A percentile compares a stretch with the other conserved stretches of the same genome.
These are phyloP conservation scores for Choloepus hoffmanni DNA, from an alignment of 2,113 vertebrate species.

Conservation along the genomic window DNA sequence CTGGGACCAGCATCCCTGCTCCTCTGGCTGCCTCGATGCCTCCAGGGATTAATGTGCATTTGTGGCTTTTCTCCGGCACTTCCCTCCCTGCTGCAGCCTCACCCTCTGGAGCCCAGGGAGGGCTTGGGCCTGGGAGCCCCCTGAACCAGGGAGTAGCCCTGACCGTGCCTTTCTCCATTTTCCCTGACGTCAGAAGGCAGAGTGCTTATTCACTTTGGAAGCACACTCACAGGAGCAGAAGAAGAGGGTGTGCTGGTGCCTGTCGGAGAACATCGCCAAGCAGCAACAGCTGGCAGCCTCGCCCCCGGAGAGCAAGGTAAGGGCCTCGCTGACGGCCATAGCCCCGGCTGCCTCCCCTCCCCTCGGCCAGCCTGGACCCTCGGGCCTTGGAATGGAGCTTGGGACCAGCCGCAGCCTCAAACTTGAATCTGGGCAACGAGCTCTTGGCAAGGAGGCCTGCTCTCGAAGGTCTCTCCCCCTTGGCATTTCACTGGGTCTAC, in stretches of 20 bases:
- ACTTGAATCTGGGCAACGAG: neutral
- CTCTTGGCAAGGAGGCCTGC: neutral
- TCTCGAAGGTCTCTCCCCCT: neutral
- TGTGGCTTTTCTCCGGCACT: slow-evolving; percentile 57
- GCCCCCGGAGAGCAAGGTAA: slow-evolving; percentile 91
- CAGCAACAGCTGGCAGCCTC: slow-evolving; percentile 90
- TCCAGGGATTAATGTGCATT: slow-evolving; percentile 59
- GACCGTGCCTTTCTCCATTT: slow-evolving; percentile 84
- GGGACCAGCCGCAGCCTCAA: neutral
- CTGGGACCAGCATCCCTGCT: neutral
- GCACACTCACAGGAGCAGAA: slow-evolving; percentile 96
- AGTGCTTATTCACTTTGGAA: slow-evolving; percentile 97
- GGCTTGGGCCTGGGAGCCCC: slow-evolving; percentile 74
- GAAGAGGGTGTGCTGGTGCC: slow-evolving; percentile 96
- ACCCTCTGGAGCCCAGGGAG: neutral
- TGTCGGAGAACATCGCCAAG: slow-evolving; percentile 95
- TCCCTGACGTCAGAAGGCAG: slow-evolving; percentile 93
- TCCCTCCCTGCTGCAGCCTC: neutral
- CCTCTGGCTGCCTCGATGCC: slow-evolving; percentile 3
- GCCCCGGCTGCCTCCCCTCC: neutral
- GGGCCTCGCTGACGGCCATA: fast-evolving
- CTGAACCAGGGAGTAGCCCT: slow-evolving; percentile 70
- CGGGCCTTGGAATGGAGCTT: neutral
- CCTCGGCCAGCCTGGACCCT: neutral
- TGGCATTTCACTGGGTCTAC: neutral